Percentiles rank a stretch among this genome's conserved stretches.
Evolutionary conservation across 2,888 invertebrate species (phyloP).

Genomic region (Brenthis daphne): DNA sequence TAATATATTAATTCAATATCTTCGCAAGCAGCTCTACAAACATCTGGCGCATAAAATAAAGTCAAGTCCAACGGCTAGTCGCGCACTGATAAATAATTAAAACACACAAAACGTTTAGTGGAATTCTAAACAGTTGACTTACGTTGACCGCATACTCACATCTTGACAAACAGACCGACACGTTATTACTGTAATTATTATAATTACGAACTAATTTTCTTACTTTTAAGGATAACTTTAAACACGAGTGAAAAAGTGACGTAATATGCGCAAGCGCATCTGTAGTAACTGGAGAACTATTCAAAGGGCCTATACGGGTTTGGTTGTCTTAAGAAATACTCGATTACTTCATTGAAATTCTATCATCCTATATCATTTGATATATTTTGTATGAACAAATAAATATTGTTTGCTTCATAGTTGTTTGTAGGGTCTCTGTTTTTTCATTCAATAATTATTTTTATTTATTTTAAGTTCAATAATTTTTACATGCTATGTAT

Average conservation of each 20-base stretch:
- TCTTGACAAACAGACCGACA: conserved; percentile 28
- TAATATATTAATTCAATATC: no score
- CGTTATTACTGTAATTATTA: conserved; percentile 24
- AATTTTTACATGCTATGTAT: neutral
- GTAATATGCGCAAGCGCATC: neutral
- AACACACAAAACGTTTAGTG: conserved; percentile 18
- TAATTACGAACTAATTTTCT: conserved; percentile 16
- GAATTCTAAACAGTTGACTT: conserved; percentile 18
- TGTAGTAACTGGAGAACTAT: conserved; percentile 5
- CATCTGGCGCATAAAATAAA: neutral
- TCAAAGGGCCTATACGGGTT: conserved; percentile 3
- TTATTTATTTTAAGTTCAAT: neutral
- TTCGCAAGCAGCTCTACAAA: neutral
- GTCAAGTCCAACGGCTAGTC: conserved; percentile 17
- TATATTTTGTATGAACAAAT: conserved; percentile 8
- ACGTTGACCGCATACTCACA: conserved; percentile 17
- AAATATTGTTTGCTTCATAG: neutral
- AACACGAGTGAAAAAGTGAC: neutral
- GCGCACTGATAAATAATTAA: conserved; percentile 13
- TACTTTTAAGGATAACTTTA: conserved; percentile 10
- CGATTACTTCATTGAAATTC: conserved; percentile 10
- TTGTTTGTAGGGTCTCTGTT: neutral
- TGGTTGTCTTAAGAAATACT: conserved; percentile 2
- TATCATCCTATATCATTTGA: conserved; percentile 1
- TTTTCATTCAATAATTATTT: no score